Conservation (phyloP, 2,797 vertebrate species). For the Melanotaenia nigrans region DNA sequence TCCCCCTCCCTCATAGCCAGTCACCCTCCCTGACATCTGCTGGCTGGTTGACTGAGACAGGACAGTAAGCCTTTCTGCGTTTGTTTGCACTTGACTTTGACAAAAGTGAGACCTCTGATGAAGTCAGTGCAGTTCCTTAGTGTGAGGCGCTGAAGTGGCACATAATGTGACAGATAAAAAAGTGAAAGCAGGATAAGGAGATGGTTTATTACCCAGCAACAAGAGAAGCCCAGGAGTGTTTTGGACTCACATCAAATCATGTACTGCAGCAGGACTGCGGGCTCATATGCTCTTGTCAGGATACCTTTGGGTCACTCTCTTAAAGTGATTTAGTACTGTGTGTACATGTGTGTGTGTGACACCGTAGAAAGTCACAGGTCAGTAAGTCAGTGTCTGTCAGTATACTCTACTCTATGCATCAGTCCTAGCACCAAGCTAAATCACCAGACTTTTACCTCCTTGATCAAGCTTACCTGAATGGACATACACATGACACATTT, state of each 20-base stretch:
- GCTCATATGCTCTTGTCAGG: slow-evolving; percentile 66
- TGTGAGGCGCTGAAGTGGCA: slow-evolving; percentile 14
- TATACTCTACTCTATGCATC: slow-evolving; percentile 45
- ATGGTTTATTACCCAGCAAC: slow-evolving; percentile 53
- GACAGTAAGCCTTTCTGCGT: slow-evolving; percentile 48
- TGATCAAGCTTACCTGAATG: slow-evolving; percentile 18
- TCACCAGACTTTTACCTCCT: slow-evolving; percentile 29
- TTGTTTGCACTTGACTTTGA: slow-evolving; percentile 44
- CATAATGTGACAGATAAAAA: slow-evolving; percentile 45
- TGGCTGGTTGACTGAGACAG: slow-evolving; percentile 63
- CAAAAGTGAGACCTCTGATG: slow-evolving; percentile 15
- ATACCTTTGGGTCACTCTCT: slow-evolving; percentile 62
- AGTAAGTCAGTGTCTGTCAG: slow-evolving; percentile 54
- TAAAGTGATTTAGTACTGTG: slow-evolving; percentile 62
- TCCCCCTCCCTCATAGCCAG: slow-evolving; percentile 4
- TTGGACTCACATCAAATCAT: slow-evolving; percentile 65
- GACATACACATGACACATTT: slow-evolving; percentile 6
- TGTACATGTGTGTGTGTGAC: slow-evolving; percentile 8
- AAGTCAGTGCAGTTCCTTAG: slow-evolving; percentile 16
- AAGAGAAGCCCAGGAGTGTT: slow-evolving; percentile 57
- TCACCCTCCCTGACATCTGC: slow-evolving; percentile 43
- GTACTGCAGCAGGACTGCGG: slow-evolving; percentile 56
- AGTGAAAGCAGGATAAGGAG: slow-evolving; percentile 53
- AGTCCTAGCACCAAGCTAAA: slow-evolving; percentile 30
- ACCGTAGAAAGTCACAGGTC: slow-evolving; percentile 54